Base-by-base conservation (phyloP, 2,113 vertebrate species). In the Cervus canadensis region DNA sequence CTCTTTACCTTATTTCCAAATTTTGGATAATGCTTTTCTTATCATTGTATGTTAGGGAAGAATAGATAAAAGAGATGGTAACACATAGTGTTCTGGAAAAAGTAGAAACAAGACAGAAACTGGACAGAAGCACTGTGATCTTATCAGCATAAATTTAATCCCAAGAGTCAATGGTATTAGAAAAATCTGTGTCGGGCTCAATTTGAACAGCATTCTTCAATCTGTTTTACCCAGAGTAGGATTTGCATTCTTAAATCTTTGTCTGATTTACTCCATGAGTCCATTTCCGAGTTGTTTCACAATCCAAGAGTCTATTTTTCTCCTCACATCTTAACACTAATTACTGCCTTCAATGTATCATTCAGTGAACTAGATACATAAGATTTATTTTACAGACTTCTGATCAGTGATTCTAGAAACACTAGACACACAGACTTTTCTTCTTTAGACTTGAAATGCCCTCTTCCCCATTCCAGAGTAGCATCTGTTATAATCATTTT, bases 191-290 rank as follows among this genome's bases (percentile, higher is more conserved):
- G 17, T 48, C 14, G 2, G n/a, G 4, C 4, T 64, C 13, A 56
- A n/a, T 19, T 78, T 76, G 57, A 91, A 87, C 30, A 96, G 43
- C 8, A 16, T 56, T 91, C 59, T 95, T 28, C 6, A 40, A 87
- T 59, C 48, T 30, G 59, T 30, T 93, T 62, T 59, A 64, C 19
- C 28, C 56, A 97, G 56, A 5, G 0, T 86, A n/a, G 82, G 92
- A 71, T 40, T 89, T 83, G 14, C n/a, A 59, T 96, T 91, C 96
- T 91, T 50, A 76, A 93, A 56, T 62, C n/a, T 81, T 95, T 87
- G 60, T 79, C 43, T 89, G 56, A 76, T 94, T 96, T 84, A 82
- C 17, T 79, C n/a, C 25, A 45, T 87, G n/a, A 45, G 28, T 91
- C 71, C 87, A 23, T 74, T 90, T 96, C 59, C 92, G 57, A 67